Evolutionary conservation across 2,888 invertebrate species (phyloP).

Genomic region (Drosophila mercatorum): DNA sequence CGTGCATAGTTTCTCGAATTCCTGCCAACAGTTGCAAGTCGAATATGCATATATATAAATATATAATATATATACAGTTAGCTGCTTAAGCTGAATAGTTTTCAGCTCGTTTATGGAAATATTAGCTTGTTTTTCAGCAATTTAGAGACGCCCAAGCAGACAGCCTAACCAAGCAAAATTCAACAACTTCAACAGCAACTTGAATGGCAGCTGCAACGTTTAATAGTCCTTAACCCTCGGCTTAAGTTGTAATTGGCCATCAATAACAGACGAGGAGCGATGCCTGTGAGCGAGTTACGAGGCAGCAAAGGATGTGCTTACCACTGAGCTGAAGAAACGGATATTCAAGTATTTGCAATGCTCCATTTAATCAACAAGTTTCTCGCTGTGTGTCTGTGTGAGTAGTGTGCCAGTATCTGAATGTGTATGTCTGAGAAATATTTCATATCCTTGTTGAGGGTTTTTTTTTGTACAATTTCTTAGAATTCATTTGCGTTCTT

Average conservation of each 20-base stretch:
- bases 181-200: neutral
- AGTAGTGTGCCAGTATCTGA: neutral
- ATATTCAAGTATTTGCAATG: slow-evolving; percentile 49
- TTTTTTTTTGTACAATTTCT: slow-evolving; percentile 28
- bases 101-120: too few relatives aligned
- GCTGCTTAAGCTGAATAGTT: too few relatives aligned
- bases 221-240: neutral
- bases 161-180: neutral
- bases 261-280: slow-evolving; percentile 5
- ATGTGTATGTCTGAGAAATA: neutral
- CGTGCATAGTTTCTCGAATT: slow-evolving; percentile 14
- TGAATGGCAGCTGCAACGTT: slow-evolving; percentile 1
- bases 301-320: neutral
- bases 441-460: slow-evolving; percentile 1
- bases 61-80: neutral
- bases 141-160: neutral
- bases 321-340: neutral
- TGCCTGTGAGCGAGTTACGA: slow-evolving; percentile 10
- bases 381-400: neutral
- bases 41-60: neutral
- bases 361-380: slow-evolving; percentile 44
- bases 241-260: slow-evolving; percentile 13
- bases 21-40: neutral
- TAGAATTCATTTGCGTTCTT: slow-evolving; percentile 33
- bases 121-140: neutral